Percentiles rank a stretch among this genome's conserved stretches.
These are phyloP conservation scores for Caretta caretta DNA, from an alignment of 2,113 vertebrate species.

Conservation along the genomic window DNA sequence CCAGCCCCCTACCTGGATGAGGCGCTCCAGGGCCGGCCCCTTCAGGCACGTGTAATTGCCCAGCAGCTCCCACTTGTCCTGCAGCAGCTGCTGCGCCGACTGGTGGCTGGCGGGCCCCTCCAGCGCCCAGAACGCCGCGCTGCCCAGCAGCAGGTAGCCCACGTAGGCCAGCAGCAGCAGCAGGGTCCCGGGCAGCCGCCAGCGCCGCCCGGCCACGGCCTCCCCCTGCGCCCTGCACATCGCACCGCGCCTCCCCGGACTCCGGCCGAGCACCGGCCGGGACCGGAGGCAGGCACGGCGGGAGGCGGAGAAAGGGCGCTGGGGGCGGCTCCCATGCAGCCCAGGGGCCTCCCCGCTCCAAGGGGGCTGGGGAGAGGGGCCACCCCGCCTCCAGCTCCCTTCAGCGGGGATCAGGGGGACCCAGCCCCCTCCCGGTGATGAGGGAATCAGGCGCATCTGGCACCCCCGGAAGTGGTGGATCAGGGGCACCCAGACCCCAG, in stretches of 20 bases:
- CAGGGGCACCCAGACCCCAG: not conserved
- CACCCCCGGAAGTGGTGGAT: not conserved
- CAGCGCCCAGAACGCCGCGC: conserved; percentile 85
- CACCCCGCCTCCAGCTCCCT: not conserved
- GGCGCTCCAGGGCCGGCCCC: conserved; percentile 71
- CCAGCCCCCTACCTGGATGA: conserved; percentile 82
- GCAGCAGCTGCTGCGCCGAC: conserved; percentile 55
- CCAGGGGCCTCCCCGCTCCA: not conserved
- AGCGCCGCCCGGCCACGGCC: not conserved
- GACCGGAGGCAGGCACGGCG: not conserved
- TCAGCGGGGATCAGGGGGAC: too few species aligned
- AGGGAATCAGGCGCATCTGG: not conserved
- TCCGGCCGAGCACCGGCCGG: not conserved
- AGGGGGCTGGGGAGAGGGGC: not conserved
- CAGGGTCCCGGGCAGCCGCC: conserved; percentile 73
- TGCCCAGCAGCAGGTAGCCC: conserved; percentile 85
- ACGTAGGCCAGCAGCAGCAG: conserved; percentile 81
- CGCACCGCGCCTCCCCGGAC: not conserved
- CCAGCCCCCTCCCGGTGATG: not conserved
- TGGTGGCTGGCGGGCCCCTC: conserved; percentile 77
- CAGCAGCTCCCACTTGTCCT: conserved; percentile 73
- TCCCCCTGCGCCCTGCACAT: not conserved
- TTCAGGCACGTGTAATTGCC: conserved; percentile 81
- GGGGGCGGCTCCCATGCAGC: not conserved
- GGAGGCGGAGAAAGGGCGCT: not conserved